Conservation (phyloP, 1,140 invertebrate species). For the Notospermus geniculatus region DNA sequence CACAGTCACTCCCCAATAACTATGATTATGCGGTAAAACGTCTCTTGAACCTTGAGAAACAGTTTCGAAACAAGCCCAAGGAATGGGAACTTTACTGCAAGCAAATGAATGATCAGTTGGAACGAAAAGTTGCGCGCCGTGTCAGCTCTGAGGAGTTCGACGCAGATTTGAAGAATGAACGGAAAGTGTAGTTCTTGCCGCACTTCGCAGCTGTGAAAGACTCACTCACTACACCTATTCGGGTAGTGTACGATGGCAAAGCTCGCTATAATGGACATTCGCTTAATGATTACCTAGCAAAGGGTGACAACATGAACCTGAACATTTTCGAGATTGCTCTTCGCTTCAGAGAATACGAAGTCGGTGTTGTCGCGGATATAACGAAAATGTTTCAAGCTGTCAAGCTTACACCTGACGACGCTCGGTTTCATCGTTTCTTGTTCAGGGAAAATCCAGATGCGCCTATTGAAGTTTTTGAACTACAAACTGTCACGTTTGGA, state of each 20-base stretch:
- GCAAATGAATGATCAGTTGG: conserved; percentile 4
- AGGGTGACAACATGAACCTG: too few relatives aligned
- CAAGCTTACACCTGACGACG: conserved; percentile 1
- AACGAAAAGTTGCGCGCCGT: background rate
- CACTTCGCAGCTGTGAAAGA: conserved; percentile 1
- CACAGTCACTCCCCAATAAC: background rate
- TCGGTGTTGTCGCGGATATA: background rate
- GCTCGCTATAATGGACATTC: too few relatives aligned
- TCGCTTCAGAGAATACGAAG: background rate
- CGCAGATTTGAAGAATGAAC: background rate
- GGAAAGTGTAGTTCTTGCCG: conserved; percentile 7
- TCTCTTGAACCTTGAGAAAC: background rate
- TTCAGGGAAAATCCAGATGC: conserved; percentile 3
- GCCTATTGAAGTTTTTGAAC: conserved; percentile 1
- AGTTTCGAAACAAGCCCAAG: conserved; percentile 2
- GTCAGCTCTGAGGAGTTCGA: background rate
- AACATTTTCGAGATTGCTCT: too few relatives aligned
- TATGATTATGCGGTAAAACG: conserved; percentile 9
- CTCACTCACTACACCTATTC: conserved; percentile 2
- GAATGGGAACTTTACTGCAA: conserved; percentile 5
- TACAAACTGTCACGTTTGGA: background rate
- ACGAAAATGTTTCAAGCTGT: conserved; percentile 6
- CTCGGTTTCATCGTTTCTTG: conserved; percentile 6
- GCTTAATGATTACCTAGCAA: too few relatives aligned
- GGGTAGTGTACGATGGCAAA: conserved; percentile 1